These are phyloP conservation scores for Cheracebus regulus DNA, from an alignment of 2,797 vertebrate species.

Conservation along the genomic window DNA sequence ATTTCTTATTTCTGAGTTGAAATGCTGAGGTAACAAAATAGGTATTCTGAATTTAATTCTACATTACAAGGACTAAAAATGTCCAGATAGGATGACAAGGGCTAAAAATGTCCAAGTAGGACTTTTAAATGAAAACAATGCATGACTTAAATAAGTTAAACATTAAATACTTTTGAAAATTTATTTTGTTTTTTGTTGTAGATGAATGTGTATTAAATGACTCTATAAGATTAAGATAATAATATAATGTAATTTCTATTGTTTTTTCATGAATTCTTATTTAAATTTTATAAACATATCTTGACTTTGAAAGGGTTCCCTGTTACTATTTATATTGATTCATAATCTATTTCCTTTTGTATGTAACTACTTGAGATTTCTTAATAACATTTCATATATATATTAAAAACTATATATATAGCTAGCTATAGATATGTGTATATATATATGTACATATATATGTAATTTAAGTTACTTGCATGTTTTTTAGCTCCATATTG, in stretches of 20 bases:
- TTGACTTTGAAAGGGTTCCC: background rate
- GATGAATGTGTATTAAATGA: background rate
- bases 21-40: background rate
- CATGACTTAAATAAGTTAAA: background rate
- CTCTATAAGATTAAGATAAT: background rate
- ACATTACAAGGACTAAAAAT: background rate
- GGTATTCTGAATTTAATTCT: slow-evolving; percentile 17
- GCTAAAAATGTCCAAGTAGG: background rate
- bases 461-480: background rate
- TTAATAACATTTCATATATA: background rate
- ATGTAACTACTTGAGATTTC: background rate
- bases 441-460: background rate
- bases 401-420: background rate
- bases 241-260: background rate
- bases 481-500: background rate
- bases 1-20: background rate
- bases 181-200: background rate
- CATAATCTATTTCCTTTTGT: background rate
- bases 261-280: background rate
- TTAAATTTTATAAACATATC: background rate
- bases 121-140: background rate
- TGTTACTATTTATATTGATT: background rate
- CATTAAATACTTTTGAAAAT: background rate
- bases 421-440: background rate
- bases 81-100: background rate